These are phyloP conservation scores for Noctua janthe DNA, from an alignment of 2,888 invertebrate genomes.

Conservation along the genomic window DNA sequence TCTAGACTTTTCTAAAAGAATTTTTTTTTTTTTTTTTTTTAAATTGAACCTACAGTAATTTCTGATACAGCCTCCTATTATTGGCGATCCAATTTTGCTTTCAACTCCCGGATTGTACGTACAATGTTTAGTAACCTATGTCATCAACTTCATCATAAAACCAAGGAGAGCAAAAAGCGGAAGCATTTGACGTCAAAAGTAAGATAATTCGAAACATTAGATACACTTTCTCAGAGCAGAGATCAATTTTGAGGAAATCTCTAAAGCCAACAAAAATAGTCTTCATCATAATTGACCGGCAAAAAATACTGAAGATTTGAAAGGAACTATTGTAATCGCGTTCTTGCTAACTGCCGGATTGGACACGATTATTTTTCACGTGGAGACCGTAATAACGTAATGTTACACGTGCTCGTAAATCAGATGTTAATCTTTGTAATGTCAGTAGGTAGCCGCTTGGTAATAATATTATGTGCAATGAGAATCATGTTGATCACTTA, in stretches of 20 bases:
- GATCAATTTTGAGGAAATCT: not conserved
- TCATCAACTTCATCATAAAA: not conserved
- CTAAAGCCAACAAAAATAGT: not conserved
- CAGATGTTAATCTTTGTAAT: slow-evolving; percentile 33
- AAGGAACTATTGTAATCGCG: slow-evolving; percentile 18
- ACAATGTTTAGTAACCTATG: not conserved
- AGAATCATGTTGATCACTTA: not conserved
- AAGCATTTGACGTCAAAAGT: not conserved
- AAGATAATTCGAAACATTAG: not conserved
- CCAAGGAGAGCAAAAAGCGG: not conserved
- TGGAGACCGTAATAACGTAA: slow-evolving; percentile 30
- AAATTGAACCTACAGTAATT: not conserved
- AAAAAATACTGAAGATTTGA: slow-evolving; percentile 10
- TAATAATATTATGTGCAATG: slow-evolving; percentile 16
- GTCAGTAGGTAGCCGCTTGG: not conserved
- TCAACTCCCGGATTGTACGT: not conserved
- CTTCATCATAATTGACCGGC: not conserved
- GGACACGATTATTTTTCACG: slow-evolving; percentile 38
- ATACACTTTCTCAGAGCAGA: not conserved
- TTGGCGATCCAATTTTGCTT: not conserved
- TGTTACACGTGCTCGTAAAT: slow-evolving; percentile 49
- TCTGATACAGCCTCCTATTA: not conserved
- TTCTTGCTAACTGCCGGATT: slow-evolving; percentile 2
- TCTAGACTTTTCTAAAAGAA: slow-evolving; percentile 33
- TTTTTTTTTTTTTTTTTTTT: not conserved